Base-by-base conservation (phyloP, 2,888 invertebrate genomes). In the Tenthredo mesomela region DNA sequence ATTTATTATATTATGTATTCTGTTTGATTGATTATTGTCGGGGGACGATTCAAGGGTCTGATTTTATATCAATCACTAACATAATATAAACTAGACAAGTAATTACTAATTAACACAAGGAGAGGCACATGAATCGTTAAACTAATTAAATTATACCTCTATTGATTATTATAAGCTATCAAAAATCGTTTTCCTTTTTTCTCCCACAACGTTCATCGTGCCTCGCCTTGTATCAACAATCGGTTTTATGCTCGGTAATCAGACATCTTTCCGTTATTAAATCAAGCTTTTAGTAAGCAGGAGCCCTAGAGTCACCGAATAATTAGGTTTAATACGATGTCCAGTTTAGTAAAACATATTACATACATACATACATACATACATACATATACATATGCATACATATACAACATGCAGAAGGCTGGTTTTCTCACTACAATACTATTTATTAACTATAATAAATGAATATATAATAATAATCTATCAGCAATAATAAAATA, bases 21-120 rank as follows among this genome's bases (percentile, higher is more conserved):
- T 4, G 37, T 80, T 80, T 80, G 61, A 80, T 80, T 67, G 33
- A 67, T 67, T 80, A 80, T 80, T 80, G 80, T 80, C 80, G 15
- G 80, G 80, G 25, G 61, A 80, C 80, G 80, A 80, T n/a, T 80
- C 37, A 43, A 61, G 80, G 61, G 80, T 80, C 80, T 61, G 78
- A 47, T 75, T 47, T 43, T 37, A 70, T n/a, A 37, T 33, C 12
- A n/a, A 37, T 37, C 70, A 37, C 70, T n/a, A 37, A n/a, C 9
- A 37, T 18, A 70, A 70, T 61, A 61, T 25, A 61, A 61, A 61
- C 61, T 67, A 67, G 10, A 18, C 21, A 5, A 15, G 15, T 29
- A n/a, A n/a, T n/a, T n/a, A 29, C 29, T 29, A 33, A 33, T 67
- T 67, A 29, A 25, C 18, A 67, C 29, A 29, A 67, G 12, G 25